Evolutionary conservation across 1,140 invertebrate genomes (phyloP).

Genomic region (Calosoma granatense): DNA sequence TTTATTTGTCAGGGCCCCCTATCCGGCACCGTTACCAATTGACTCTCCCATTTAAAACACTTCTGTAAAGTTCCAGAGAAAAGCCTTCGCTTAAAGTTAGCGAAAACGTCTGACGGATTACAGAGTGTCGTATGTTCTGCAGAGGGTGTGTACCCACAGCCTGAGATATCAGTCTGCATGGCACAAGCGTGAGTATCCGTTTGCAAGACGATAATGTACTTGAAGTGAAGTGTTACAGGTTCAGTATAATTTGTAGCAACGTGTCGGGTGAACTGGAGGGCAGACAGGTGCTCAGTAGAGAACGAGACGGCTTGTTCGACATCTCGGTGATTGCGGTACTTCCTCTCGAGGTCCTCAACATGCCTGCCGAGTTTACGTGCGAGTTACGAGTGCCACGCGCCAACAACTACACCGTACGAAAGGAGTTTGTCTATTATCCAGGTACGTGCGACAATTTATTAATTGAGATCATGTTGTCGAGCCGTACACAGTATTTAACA

Average conservation of each 20-base stretch:
- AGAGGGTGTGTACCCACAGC: conserved; percentile 42
- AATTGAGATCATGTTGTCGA: no score
- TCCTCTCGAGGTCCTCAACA: conserved; percentile 44
- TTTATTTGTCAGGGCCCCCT: no score
- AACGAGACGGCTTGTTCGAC: conserved; percentile 36
- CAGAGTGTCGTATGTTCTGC: conserved; percentile 43
- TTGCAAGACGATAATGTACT: conserved; percentile 16
- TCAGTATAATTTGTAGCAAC: neutral
- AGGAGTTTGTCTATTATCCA: conserved; percentile 54
- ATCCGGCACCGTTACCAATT: no score
- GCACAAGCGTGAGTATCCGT: conserved; percentile 36
- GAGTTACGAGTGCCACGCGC: conserved; percentile 52
- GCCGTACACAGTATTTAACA: no score
- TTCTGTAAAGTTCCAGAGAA: conserved; percentile 37
- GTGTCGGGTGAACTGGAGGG: conserved; percentile 16
- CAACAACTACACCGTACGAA: conserved; percentile 50
- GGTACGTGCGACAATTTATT: no score
- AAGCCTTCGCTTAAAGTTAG: conserved; percentile 39
- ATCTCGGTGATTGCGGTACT: conserved; percentile 26
- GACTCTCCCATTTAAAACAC: no score
- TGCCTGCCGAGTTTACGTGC: conserved; percentile 52
- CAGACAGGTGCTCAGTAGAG: conserved; percentile 40
- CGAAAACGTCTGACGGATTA: conserved; percentile 33
- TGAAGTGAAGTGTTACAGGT: neutral
- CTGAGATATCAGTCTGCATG: conserved; percentile 39